phyloP scores from a whole-genome alignment of 1,140 invertebrate species.

The Bombus huntii region DNA sequence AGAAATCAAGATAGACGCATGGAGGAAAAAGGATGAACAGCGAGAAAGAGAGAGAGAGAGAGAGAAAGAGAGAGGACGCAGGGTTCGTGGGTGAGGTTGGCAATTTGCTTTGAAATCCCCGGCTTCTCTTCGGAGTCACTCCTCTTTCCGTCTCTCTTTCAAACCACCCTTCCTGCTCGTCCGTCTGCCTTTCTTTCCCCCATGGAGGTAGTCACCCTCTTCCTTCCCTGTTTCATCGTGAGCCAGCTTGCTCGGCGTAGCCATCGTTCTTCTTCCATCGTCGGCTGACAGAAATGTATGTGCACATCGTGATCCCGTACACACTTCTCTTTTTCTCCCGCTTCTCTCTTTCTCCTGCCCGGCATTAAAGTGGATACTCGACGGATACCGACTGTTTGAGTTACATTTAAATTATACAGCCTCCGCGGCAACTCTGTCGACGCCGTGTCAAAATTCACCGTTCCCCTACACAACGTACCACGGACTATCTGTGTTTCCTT shows the following conservation, averaged over 20 bases:
- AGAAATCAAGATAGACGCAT: constrained; percentile 46
- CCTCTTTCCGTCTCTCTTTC: constrained; percentile 36
- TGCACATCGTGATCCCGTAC: constrained; percentile 40
- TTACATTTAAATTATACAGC: constrained; percentile 49
- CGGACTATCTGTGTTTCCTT: too few relatives aligned
- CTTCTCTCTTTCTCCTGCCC: not conserved
- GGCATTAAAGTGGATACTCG: constrained; percentile 45
- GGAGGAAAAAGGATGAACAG: constrained; percentile 29
- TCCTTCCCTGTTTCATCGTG: constrained; percentile 29
- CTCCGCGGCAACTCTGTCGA: not conserved
- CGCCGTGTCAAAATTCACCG: constrained; percentile 35
- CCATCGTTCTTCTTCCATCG: constrained; percentile 42
- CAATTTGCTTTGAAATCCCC: constrained; percentile 65
- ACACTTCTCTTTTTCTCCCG: not conserved
- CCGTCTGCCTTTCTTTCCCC: constrained; percentile 55
- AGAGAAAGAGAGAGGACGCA: not conserved
- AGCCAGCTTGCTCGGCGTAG: constrained; percentile 19
- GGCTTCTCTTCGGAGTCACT: constrained; percentile 45
- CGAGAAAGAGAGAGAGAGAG: not conserved
- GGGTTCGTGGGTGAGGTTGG: constrained; percentile 67
- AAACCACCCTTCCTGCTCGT: constrained; percentile 45
- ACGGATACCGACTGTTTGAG: constrained; percentile 41
- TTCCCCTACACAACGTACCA: too few relatives aligned
- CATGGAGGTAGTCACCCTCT: constrained; percentile 52
- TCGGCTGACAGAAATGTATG: constrained; percentile 45